These are phyloP conservation scores for Corynorhinus townsendii DNA, from an alignment of 2,113 vertebrate species.

Conservation along the genomic window DNA sequence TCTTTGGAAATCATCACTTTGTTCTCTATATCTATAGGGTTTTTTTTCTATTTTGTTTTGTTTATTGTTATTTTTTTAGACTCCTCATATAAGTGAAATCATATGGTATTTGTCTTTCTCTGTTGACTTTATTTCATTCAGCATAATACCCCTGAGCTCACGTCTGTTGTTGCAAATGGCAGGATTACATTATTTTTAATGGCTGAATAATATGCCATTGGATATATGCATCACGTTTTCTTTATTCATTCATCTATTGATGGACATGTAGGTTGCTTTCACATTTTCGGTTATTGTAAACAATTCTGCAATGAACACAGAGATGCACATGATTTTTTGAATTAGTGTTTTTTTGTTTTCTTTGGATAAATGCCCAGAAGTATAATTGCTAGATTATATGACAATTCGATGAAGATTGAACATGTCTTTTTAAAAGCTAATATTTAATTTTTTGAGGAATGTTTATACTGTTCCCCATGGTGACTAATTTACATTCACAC, in stretches of 20 bases:
- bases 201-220: neutral
- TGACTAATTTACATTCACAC: neutral
- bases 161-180: neutral
- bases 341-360: neutral
- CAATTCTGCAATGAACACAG: neutral
- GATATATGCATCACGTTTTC: neutral
- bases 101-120: neutral
- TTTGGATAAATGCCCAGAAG: neutral
- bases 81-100: too few relatives aligned
- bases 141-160: neutral
- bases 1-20: neutral
- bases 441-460: neutral
- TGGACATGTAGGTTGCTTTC: neutral
- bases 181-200: neutral
- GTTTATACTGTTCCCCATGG: neutral
- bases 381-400: neutral
- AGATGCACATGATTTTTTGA: neutral
- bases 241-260: neutral
- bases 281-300: neutral
- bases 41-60: neutral
- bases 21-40: neutral
- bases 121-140: neutral
- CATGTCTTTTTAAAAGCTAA: too few relatives aligned
- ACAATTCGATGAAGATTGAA: neutral
- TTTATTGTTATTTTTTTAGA: too few relatives aligned